Conservation (phyloP, 2,888 invertebrate species). For the Athrips mouffetella region DNA sequence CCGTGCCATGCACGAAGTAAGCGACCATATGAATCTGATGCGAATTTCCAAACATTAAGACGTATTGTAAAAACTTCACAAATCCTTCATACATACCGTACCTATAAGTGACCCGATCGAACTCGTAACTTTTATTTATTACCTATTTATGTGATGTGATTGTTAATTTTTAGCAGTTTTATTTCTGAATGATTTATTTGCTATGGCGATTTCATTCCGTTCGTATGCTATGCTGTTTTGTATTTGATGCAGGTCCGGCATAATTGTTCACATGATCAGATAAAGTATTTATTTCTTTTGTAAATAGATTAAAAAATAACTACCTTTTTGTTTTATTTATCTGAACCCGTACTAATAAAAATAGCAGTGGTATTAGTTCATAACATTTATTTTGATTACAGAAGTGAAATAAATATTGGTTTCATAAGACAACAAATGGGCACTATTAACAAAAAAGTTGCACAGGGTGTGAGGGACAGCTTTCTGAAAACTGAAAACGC, state of each 20-base stretch:
- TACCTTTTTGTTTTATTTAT: background rate
- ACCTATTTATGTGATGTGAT: constrained; percentile 11
- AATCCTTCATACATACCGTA: background rate
- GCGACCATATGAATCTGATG: constrained; percentile 68
- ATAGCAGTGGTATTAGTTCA: background rate
- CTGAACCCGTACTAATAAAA: background rate
- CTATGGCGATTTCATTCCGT: constrained; percentile 50
- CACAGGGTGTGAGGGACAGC: too few relatives aligned
- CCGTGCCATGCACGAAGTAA: constrained; percentile 44
- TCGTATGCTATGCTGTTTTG: constrained; percentile 34
- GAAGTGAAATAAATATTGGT: too few relatives aligned
- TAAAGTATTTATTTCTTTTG: constrained; percentile 64
- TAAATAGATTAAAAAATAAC: constrained; percentile 53
- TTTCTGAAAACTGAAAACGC: too few relatives aligned
- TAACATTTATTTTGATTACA: too few relatives aligned
- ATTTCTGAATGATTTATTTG: constrained; percentile 28
- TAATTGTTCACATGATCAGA: constrained; percentile 47
- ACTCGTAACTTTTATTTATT: constrained; percentile 11
- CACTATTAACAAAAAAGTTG: too few relatives aligned
- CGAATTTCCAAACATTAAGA: constrained; percentile 36
- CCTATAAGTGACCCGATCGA: constrained; percentile 11
- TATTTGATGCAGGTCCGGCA: constrained; percentile 42
- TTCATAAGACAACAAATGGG: too few relatives aligned
- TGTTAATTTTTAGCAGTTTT: constrained; percentile 35
- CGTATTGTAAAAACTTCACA: constrained; percentile 8